A percentile compares a stretch with the other conserved stretches of the same genome.
Conservation (phyloP, 1,140 invertebrate species). For the Anastrepha ludens region DNA sequence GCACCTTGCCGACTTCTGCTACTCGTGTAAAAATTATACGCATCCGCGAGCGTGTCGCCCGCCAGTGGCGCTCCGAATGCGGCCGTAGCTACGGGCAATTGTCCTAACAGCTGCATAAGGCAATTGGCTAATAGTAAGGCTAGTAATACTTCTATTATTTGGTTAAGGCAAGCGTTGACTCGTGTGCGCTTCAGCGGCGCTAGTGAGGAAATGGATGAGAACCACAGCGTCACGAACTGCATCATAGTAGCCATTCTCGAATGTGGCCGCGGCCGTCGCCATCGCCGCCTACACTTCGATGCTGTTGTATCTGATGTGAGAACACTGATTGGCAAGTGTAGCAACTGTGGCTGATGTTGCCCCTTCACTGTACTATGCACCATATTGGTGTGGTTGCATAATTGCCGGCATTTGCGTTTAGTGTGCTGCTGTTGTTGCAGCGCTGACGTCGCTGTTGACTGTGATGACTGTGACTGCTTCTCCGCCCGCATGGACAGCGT, state of each 20-base stretch:
- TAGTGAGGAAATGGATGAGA: not conserved
- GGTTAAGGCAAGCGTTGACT: constrained; percentile 64
- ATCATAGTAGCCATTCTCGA: not conserved
- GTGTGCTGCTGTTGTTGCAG: not conserved
- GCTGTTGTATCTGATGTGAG: not conserved
- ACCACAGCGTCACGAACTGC: not conserved
- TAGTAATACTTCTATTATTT: constrained; percentile 74
- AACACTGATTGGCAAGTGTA: not conserved
- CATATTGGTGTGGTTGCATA: not conserved
- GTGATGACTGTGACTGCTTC: not conserved
- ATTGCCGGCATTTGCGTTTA: constrained; percentile 34
- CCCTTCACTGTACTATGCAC: not conserved
- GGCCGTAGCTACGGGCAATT: constrained; percentile 51
- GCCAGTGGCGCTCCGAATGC: constrained; percentile 28
- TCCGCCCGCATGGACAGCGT: not conserved
- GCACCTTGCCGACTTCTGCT: not conserved
- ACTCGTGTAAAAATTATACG: constrained; percentile 22
- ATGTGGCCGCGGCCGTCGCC: not conserved
- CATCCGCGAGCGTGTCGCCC: not conserved
- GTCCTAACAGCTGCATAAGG: constrained; percentile 59
- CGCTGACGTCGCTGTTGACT: not conserved
- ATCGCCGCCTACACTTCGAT: not conserved
- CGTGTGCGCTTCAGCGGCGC: not conserved
- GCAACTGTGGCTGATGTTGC: not conserved
- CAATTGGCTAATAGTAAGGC: constrained; percentile 73